Evolutionary conservation across 1,140 invertebrate genomes (phyloP).

Genomic region (Lethocerus indicus): DNA sequence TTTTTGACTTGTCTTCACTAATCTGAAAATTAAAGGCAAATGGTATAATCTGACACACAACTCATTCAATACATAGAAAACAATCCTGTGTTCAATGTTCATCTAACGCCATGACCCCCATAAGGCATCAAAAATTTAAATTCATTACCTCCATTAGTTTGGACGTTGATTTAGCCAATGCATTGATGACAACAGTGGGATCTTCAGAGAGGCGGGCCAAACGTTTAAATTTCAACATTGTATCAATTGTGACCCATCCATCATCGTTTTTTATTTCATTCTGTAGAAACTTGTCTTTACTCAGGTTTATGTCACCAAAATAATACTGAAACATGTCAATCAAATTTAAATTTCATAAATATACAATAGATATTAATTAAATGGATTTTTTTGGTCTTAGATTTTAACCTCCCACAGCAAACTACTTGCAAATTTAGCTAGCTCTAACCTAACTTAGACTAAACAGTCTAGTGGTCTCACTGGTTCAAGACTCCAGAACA

Average conservation of each 20-base stretch:
- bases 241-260: constrained; percentile 75
- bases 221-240: constrained; percentile 77
- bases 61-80: not conserved
- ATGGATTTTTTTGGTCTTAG: too few relatives aligned
- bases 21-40: constrained; percentile 25
- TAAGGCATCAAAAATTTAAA: not conserved
- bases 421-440: too few relatives aligned
- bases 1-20: constrained; percentile 64
- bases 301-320: constrained; percentile 75
- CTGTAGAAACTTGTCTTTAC: constrained; percentile 75
- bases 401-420: too few relatives aligned
- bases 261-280: constrained; percentile 69
- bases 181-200: constrained; percentile 45
- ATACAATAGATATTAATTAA: too few relatives aligned
- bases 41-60: too few relatives aligned
- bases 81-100: not conserved
- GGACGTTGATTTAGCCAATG: constrained; percentile 47
- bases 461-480: too few relatives aligned
- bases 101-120: too few relatives aligned
- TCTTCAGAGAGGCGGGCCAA: constrained; percentile 57
- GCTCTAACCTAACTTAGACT: too few relatives aligned
- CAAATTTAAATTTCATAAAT: too few relatives aligned
- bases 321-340: constrained; percentile 60
- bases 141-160: constrained; percentile 17
- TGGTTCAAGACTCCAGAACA: too few relatives aligned